Evolutionary conservation across 2,888 invertebrate genomes (phyloP).

Genomic region (Chrysotoxum bicinctum): DNA sequence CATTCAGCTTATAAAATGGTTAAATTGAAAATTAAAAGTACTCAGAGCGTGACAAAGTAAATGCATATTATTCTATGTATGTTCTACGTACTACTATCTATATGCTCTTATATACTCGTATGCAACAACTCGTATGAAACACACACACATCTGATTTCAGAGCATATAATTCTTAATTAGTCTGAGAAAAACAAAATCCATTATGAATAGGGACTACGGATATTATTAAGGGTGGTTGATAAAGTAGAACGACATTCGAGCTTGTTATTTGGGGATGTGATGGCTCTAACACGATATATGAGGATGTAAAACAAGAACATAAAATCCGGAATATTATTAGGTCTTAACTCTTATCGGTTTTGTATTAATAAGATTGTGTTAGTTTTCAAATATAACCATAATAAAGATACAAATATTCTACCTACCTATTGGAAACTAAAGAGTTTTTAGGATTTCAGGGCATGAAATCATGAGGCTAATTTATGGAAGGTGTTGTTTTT

Average conservation of each 20-base stretch:
- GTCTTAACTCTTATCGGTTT: constrained; percentile 14
- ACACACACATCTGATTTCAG: neutral
- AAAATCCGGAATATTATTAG: constrained; percentile 4
- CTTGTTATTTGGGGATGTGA: neutral
- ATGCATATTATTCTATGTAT: neutral
- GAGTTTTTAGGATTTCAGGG: neutral
- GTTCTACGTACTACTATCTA: neutral
- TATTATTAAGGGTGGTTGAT: constrained; percentile 1
- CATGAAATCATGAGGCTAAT: neutral
- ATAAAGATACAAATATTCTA: constrained; percentile 6
- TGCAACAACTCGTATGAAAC: neutral
- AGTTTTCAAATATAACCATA: constrained; percentile 4
- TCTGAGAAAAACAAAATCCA: constrained; percentile 27
- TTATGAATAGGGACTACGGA: constrained; percentile 14
- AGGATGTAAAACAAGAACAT: constrained; percentile 31
- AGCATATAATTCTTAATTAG: constrained; percentile 43
- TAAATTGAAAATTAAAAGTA: neutral
- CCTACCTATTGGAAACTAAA: neutral
- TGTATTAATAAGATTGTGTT: constrained; percentile 17
- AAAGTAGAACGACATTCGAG: constrained; percentile 21
- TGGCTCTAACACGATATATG: constrained; percentile 23
- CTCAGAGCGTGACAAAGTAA: constrained; percentile 12
- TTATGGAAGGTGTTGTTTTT: neutral
- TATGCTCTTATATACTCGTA: neutral
- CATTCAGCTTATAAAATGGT: constrained; percentile 21